Conservation (phyloP, 2,888 invertebrate genomes). For the Rhyacophila evoluta region DNA sequence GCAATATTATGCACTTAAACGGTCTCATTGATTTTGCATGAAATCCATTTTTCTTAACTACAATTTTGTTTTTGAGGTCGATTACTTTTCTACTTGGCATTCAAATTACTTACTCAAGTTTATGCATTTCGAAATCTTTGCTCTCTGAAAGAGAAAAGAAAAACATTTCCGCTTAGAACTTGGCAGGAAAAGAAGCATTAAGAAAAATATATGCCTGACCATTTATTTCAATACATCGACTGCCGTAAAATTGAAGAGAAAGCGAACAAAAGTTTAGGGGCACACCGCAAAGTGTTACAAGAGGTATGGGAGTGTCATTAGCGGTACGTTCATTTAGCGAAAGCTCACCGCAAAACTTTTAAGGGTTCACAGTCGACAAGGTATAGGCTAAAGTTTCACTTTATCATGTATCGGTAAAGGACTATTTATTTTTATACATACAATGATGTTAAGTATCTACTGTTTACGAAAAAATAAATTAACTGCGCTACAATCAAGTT, state of each 20-base stretch:
- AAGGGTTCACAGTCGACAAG: constrained; percentile 20
- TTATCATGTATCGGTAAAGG: neutral
- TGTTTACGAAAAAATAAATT: no score
- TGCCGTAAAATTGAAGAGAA: constrained; percentile 34
- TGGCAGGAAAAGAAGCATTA: constrained; percentile 43
- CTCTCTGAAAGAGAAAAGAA: constrained; percentile 30
- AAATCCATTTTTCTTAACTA: no score
- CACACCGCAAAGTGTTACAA: constrained; percentile 34
- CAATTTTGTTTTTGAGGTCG: no score
- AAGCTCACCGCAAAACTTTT: constrained; percentile 7
- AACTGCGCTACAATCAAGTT: no score
- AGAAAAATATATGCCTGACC: constrained; percentile 50
- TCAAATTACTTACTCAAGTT: constrained; percentile 2
- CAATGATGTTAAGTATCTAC: no score
- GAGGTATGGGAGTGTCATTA: constrained; percentile 15
- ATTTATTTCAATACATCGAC: constrained; percentile 51
- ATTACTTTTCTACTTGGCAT: neutral
- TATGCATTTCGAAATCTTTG: neutral
- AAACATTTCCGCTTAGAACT: constrained; percentile 32
- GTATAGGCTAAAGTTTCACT: neutral
- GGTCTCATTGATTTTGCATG: no score
- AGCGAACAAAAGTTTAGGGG: constrained; percentile 33
- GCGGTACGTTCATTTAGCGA: constrained; percentile 25
- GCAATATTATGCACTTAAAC: no score
- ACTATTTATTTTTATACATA: no score